Conservation (phyloP, 2,888 invertebrate genomes). For the Bombyx huttoni region DNA sequence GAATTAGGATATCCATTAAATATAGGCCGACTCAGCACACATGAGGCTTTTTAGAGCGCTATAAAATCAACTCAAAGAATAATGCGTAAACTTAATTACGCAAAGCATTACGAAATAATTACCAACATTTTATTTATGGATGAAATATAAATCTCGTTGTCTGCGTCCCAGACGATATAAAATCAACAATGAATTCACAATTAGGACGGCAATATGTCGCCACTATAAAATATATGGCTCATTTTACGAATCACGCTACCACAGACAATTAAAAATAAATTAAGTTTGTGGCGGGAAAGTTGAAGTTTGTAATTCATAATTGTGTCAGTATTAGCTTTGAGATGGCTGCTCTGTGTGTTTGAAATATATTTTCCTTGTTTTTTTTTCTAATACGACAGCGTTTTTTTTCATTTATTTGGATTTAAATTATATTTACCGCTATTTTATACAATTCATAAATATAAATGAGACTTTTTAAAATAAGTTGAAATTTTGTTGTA, state of each 20-base stretch:
- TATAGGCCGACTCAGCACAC: no score
- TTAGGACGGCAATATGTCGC: conserved; percentile 1
- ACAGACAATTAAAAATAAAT: conserved; percentile 24
- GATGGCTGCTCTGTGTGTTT: not conserved
- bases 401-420: not conserved
- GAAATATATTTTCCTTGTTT: not conserved
- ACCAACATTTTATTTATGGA: not conserved
- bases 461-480: conserved; percentile 4
- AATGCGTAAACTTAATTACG: no score
- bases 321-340: conserved; percentile 10
- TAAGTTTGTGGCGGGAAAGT: conserved; percentile 15
- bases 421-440: not conserved
- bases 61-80: no score
- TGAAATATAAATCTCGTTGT: not conserved
- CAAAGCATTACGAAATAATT: not conserved
- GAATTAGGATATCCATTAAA: no score
- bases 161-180: not conserved
- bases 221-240: conserved; percentile 9
- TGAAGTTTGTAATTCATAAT: conserved; percentile 16
- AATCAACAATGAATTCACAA: conserved; percentile 1
- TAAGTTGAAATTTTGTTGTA: not conserved
- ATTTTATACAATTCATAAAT: conserved; percentile 1
- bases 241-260: conserved; percentile 11
- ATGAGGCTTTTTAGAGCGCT: no score
- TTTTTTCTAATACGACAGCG: not conserved